These are phyloP conservation scores for Agapornis canus DNA, from an alignment of 2,797 vertebrate species.

Conservation along the genomic window DNA sequence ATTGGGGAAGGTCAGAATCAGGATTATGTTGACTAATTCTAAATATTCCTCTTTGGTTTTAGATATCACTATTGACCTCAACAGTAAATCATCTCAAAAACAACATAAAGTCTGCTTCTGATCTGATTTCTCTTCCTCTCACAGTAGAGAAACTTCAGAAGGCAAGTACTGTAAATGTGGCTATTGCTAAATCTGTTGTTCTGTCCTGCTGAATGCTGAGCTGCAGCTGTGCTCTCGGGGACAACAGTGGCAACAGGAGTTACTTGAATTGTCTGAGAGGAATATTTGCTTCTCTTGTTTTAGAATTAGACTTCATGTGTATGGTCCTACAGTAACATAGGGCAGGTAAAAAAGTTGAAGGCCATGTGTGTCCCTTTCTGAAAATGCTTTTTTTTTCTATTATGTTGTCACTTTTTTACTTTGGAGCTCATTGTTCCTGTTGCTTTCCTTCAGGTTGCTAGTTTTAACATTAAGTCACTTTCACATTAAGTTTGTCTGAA, in stretches of 20 bases:
- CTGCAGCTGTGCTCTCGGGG: neutral
- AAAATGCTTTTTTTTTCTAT: neutral
- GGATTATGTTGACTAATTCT: neutral
- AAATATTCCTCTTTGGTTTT: constrained; percentile 32
- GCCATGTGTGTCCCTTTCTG: neutral
- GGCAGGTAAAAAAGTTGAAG: neutral
- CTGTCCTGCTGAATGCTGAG: neutral
- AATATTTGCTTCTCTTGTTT: neutral
- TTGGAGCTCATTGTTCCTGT: neutral
- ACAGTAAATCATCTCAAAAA: constrained; percentile 91
- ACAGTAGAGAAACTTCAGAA: constrained; percentile 96
- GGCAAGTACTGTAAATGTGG: constrained; percentile 72
- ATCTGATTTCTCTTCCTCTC: constrained; percentile 89
- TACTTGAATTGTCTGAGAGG: neutral
- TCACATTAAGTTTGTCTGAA: neutral
- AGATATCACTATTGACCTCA: constrained; percentile 89
- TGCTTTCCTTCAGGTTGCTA: neutral
- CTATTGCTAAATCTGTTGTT: neutral
- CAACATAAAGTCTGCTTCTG: constrained; percentile 92
- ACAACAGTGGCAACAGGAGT: neutral
- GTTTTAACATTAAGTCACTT: neutral
- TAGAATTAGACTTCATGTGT: neutral
- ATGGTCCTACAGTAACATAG: neutral
- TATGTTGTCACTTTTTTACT: neutral
- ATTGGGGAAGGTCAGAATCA: neutral